A percentile compares a stretch with the other conserved stretches of the same genome.
Conservation (phyloP, 1,140 invertebrate genomes). For the Cotesia vestalis region DNA sequence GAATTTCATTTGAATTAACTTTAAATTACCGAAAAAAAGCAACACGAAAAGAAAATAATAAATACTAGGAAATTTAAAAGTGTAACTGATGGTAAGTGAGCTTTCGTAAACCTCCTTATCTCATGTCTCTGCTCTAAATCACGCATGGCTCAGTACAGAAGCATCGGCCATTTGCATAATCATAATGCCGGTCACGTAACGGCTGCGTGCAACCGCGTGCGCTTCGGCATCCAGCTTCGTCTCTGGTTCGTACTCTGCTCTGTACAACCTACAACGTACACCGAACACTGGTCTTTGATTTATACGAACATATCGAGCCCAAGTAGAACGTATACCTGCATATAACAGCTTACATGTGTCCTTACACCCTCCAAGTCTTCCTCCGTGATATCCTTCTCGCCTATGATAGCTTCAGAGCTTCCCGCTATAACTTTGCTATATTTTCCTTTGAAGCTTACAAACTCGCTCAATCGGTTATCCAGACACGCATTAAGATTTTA, state of each 20-base stretch:
- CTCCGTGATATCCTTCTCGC: not conserved
- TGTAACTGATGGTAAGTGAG: conserved; percentile 22
- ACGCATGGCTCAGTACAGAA: conserved; percentile 36
- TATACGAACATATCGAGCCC: not conserved
- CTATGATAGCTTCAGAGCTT: no score
- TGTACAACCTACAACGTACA: not conserved
- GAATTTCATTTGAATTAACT: no score
- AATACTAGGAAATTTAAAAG: not conserved
- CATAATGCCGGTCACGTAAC: conserved; percentile 36
- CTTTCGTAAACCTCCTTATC: conserved; percentile 30
- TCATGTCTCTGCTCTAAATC: conserved; percentile 37
- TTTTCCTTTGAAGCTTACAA: conserved; percentile 37
- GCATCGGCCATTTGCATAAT: conserved; percentile 37
- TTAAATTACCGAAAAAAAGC: no score
- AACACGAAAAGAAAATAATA: not conserved
- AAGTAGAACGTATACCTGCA: no score
- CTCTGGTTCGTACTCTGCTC: not conserved
- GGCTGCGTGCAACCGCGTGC: conserved; percentile 36
- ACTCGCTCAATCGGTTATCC: conserved; percentile 23
- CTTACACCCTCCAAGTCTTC: not conserved
- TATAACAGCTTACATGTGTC: not conserved
- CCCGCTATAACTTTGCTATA: conserved; percentile 6
- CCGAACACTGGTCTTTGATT: not conserved
- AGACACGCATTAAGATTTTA: conserved; percentile 35
- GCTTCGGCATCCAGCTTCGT: conserved; percentile 31